Evolutionary conservation across 1,140 invertebrate genomes (phyloP), one percentile per base, ranked within the genome.

Genomic region (Oscheius sp.): DNA sequence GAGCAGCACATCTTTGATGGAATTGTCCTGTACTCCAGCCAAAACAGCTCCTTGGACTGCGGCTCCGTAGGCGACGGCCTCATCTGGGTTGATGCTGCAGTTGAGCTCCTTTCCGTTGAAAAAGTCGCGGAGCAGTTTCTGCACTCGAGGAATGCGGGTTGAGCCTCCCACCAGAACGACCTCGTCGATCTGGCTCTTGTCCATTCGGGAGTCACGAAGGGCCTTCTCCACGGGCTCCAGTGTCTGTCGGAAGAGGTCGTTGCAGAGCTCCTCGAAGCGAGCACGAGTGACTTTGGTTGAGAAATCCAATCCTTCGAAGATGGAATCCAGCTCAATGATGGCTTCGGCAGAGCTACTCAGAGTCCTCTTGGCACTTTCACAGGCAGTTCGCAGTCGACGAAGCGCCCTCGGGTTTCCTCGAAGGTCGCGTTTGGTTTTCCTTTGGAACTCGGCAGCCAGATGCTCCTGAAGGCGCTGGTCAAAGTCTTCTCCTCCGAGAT

Each of bases 281-380:
- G 94, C 94, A 78, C 94, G 88, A 26, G 93, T 94, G 79, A 97
- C 93, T 26, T 90, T 92, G 0, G 93, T 94, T 86, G 95, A 95
- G 87, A 95, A 96, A 83, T 97, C 94, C 76, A 93, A 91, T 68
- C 94, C 94, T 85, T 97, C 94, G 82, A 90, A 93, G 42, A 97
- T 87, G 1, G 93, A 95, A 82, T 97, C 94, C 70, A 97, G 93
- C 88, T 94, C 93, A 82, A 95, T 92, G 81, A 89, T 91, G 15
- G 94, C 93, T 87, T 96, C 92, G 28, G 93, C 93, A 36, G 91
- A 93, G 0, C 92, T 93, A 0, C 93, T 95, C 2, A 97, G 71
- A 7, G 93, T 96, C 82, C 94, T 88, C 88, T 97, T 97, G 65
- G 94, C 94, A 73, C 93, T 88, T 86, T 97, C 94, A 83, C 93